A percentile compares a stretch with the other conserved stretches of the same genome.
Conservation (phyloP, 2,888 invertebrate species). For the Ctena decussata region DNA sequence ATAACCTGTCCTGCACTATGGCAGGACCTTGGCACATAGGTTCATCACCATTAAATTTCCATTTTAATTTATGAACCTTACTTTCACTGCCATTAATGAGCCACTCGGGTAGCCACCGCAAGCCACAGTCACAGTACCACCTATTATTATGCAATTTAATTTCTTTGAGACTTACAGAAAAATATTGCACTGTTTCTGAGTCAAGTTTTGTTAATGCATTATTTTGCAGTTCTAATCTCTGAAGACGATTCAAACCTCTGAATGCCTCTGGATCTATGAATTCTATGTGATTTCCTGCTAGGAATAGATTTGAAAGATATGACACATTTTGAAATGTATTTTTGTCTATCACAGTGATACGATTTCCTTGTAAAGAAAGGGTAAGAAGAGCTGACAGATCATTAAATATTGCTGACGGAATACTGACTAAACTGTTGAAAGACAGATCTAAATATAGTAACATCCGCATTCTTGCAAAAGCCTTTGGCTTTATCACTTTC, state of each 20-base stretch:
- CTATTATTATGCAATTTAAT: slow-evolving; percentile 79
- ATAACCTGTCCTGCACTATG: slow-evolving; percentile 64
- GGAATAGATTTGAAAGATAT: slow-evolving; percentile 69
- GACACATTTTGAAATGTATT: slow-evolving; percentile 68
- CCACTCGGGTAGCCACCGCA: slow-evolving; percentile 80
- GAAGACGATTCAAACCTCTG: slow-evolving; percentile 69
- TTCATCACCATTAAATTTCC: slow-evolving; percentile 70
- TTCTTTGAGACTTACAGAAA: slow-evolving; percentile 67
- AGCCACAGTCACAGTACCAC: slow-evolving; percentile 82
- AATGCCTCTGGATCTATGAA: slow-evolving; percentile 73
- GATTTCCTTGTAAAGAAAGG: slow-evolving; percentile 76
- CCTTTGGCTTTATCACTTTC: slow-evolving; percentile 64
- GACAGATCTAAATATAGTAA: slow-evolving; percentile 76
- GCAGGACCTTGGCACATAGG: slow-evolving; percentile 78
- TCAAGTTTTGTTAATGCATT: slow-evolving; percentile 76
- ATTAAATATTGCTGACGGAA: slow-evolving; percentile 74
- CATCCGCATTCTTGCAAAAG: slow-evolving; percentile 68
- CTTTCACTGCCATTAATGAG: slow-evolving; percentile 67
- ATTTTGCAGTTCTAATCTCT: slow-evolving; percentile 76
- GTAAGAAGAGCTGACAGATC: slow-evolving; percentile 67
- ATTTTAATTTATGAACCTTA: slow-evolving; percentile 59
- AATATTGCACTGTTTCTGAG: slow-evolving; percentile 68
- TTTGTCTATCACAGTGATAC: slow-evolving; percentile 65
- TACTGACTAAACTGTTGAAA: slow-evolving; percentile 70
- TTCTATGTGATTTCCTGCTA: slow-evolving; percentile 80